Conservation (phyloP, 2,888 invertebrate species). For the Melolontha melolontha region DNA sequence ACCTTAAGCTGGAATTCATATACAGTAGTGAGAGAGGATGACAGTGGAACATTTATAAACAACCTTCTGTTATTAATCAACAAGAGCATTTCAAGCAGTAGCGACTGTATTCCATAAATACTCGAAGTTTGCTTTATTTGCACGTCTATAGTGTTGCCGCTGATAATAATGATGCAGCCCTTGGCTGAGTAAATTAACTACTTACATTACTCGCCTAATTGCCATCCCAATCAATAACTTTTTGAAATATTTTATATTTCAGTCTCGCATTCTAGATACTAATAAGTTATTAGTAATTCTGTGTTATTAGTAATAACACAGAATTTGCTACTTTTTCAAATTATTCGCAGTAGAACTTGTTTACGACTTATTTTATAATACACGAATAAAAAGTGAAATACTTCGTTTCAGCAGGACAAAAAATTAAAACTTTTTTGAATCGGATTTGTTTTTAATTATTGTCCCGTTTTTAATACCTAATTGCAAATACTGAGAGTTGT, state of each 20-base stretch:
- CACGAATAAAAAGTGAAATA: conserved; percentile 12
- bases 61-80: conserved; percentile 50
- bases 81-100: conserved; percentile 49
- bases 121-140: conserved; percentile 41
- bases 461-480: conserved; percentile 17
- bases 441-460: conserved; percentile 28
- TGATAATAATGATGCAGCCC: conserved; percentile 25
- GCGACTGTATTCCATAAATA: conserved; percentile 50
- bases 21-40: conserved; percentile 51
- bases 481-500: conserved; percentile 17
- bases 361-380: conserved; percentile 9
- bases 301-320: background rate
- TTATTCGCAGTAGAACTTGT: conserved; percentile 23
- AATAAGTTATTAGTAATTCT: too few relatives aligned
- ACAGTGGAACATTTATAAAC: conserved; percentile 50
- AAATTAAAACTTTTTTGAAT: conserved; percentile 2
- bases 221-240: conserved; percentile 16
- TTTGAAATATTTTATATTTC: conserved; percentile 3
- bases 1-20: conserved; percentile 48
- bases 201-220: conserved; percentile 15
- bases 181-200: conserved; percentile 25
- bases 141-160: conserved; percentile 33
- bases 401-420: background rate
- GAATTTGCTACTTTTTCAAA: conserved; percentile 3
- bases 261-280: conserved; percentile 9